Evolutionary conservation across 2,888 invertebrate species (phyloP).

Genomic region (Anoplius nigerrimus): DNA sequence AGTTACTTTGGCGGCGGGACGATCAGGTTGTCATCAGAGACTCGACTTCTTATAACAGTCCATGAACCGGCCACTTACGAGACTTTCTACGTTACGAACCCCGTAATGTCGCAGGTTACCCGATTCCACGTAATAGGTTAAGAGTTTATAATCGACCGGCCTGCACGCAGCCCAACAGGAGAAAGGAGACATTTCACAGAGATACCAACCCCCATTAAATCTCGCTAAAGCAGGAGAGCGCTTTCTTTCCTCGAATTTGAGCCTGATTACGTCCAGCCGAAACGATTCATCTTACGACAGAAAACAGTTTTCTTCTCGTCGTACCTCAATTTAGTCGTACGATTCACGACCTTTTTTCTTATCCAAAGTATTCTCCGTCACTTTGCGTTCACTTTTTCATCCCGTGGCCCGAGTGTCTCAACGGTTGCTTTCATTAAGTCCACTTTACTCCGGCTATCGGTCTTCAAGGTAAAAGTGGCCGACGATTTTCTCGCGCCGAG

Average conservation of each 20-base stretch:
- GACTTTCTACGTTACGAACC: constrained; percentile 62
- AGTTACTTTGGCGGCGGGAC: no score
- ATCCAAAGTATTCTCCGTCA: no score
- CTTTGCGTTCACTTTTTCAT: no score
- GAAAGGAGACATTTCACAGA: constrained; percentile 41
- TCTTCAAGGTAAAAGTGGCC: no score
- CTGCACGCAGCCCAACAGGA: constrained; percentile 34
- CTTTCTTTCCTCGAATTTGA: constrained; percentile 25
- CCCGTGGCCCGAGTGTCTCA: no score
- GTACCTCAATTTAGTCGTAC: no score
- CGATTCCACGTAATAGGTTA: constrained; percentile 66
- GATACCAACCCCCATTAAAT: constrained; percentile 24
- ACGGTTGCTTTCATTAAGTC: no score
- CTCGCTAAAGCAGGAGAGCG: neutral
- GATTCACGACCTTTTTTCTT: no score
- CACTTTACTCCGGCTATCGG: no score
- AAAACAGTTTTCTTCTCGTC: no score
- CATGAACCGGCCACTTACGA: constrained; percentile 36
- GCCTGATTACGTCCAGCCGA: neutral
- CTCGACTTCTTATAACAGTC: constrained; percentile 8
- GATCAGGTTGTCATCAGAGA: constrained; percentile 11
- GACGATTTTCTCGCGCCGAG: no score
- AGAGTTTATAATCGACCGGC: constrained; percentile 55
- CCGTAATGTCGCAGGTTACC: constrained; percentile 56
- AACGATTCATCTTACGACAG: no score